Evolutionary conservation across 2,113 vertebrate genomes (phyloP).

Genomic region (Heterocephalus glaber): DNA sequence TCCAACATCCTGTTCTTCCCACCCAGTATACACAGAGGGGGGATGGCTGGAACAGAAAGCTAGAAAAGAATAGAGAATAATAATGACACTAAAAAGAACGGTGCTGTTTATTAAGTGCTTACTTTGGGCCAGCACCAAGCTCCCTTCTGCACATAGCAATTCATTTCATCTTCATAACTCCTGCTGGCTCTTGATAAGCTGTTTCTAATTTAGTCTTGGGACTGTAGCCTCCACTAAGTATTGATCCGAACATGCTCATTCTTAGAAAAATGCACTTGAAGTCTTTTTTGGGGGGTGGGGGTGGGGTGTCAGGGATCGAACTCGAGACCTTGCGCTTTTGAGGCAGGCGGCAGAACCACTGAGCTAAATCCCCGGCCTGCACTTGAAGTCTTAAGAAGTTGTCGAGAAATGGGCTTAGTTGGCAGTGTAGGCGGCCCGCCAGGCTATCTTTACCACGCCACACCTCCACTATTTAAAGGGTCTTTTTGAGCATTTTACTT

Average conservation of each 20-base stretch:
- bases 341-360: too few relatives aligned
- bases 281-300: too few relatives aligned
- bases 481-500: not conserved
- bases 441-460: not conserved
- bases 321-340: too few relatives aligned
- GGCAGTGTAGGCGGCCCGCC: not conserved
- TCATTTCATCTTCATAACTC: not conserved
- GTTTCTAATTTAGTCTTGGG: conserved; percentile 18
- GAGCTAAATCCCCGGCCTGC: too few relatives aligned
- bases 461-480: not conserved
- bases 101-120: not conserved
- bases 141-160: not conserved
- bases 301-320: too few relatives aligned
- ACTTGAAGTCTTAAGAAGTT: not conserved
- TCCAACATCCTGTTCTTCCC: not conserved
- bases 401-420: not conserved
- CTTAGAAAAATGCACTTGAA: not conserved
- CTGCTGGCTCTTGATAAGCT: conserved; percentile 8
- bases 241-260: not conserved
- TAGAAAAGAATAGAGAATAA: not conserved
- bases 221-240: not conserved
- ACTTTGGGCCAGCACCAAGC: not conserved
- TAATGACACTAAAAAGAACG: accelerated
- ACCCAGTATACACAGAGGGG: not conserved
- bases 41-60: not conserved